These are phyloP conservation scores for Dendrolimus kikuchii DNA, from an alignment of 1,140 invertebrate species.

Conservation along the genomic window DNA sequence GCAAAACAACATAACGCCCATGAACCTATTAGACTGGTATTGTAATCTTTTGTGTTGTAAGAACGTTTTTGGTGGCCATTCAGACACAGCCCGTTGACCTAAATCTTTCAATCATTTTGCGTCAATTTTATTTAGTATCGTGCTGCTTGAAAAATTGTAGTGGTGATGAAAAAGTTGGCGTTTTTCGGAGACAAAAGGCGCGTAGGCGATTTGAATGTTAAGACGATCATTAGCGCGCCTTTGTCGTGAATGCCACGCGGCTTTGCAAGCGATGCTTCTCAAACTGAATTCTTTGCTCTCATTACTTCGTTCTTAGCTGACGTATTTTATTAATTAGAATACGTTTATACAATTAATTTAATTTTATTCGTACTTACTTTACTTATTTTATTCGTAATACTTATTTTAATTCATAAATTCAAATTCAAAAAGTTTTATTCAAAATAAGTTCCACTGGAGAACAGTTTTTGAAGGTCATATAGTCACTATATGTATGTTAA, in stretches of 20 bases:
- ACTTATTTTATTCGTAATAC: too few species aligned
- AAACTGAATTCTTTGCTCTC: constrained; percentile 26
- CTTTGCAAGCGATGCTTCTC: constrained; percentile 31
- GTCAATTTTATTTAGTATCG: constrained; percentile 33
- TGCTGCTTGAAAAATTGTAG: constrained; percentile 56
- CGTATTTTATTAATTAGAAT: too few species aligned
- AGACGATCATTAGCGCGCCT: constrained; percentile 60
- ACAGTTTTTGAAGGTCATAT: too few species aligned
- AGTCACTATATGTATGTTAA: too few species aligned
- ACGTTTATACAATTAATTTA: too few species aligned
- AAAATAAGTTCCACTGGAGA: too few species aligned
- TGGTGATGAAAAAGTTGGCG: constrained; percentile 45
- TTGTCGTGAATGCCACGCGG: constrained; percentile 54
- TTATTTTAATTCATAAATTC: too few species aligned
- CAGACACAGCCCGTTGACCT: constrained; percentile 41
- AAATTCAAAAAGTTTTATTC: too few species aligned
- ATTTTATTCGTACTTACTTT: too few species aligned
- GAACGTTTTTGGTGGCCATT: constrained; percentile 8
- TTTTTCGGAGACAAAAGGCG: constrained; percentile 62
- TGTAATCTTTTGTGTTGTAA: constrained; percentile 31
- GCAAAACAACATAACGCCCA: constrained; percentile 30
- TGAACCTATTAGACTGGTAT: constrained; percentile 34
- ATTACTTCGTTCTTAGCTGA: too few species aligned
- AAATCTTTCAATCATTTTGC: constrained; percentile 56
- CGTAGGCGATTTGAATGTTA: constrained; percentile 64